These are phyloP conservation scores for Megastigmus dorsalis DNA, from an alignment of 2,888 invertebrate genomes.

Conservation along the genomic window DNA sequence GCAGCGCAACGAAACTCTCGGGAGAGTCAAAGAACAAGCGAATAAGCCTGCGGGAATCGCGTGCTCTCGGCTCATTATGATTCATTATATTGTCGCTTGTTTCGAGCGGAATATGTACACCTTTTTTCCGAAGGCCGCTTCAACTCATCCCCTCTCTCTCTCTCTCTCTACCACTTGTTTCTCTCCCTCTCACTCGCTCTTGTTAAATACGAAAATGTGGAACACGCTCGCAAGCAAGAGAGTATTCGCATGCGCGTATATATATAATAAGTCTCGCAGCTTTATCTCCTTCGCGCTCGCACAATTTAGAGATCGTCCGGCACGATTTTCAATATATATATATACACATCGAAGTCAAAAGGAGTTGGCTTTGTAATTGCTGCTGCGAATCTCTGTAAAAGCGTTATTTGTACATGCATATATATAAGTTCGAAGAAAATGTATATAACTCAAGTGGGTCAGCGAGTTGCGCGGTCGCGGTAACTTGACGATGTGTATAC, in stretches of 20 bases:
- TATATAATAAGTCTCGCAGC: neutral
- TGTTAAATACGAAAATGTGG: slow-evolving; percentile 23
- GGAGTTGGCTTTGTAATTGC: too few species aligned
- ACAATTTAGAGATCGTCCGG: too few species aligned
- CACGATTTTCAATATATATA: too few species aligned
- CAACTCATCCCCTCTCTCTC: neutral
- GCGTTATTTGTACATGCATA: too few species aligned
- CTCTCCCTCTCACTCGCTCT: neutral
- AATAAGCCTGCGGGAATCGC: slow-evolving; percentile 27
- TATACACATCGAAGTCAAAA: too few species aligned
- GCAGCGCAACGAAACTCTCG: slow-evolving; percentile 11
- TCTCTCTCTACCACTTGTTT: neutral
- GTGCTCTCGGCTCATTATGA: slow-evolving; percentile 44
- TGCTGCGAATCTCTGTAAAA: too few species aligned
- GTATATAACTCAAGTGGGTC: slow-evolving; percentile 14
- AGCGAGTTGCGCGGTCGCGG: neutral
- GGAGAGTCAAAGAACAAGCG: neutral
- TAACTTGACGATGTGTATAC: neutral
- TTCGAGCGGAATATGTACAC: slow-evolving; percentile 1
- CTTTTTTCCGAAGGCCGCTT: too few species aligned
- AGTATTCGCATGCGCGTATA: neutral
- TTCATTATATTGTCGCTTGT: slow-evolving; percentile 39
- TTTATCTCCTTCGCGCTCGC: neutral
- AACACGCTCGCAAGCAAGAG: neutral
- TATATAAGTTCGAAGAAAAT: too few species aligned